Conservation (phyloP, 2,888 invertebrate genomes). For the Bimastos eiseni region DNA sequence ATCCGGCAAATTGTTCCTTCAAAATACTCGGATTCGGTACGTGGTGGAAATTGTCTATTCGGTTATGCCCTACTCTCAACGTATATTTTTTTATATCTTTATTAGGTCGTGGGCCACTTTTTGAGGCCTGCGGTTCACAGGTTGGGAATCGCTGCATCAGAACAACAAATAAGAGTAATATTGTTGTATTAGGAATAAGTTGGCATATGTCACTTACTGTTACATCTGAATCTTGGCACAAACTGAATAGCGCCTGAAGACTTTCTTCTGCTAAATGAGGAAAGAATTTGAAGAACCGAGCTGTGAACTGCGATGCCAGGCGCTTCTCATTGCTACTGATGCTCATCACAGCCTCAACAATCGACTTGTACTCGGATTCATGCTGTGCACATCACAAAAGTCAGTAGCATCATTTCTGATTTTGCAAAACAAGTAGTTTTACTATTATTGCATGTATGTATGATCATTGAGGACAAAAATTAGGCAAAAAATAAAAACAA, state of each 20-base stretch:
- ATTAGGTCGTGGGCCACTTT: too few species aligned
- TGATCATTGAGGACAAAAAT: not conserved
- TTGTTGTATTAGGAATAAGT: too few species aligned
- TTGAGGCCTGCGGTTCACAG: too few species aligned
- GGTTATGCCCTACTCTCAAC: too few species aligned
- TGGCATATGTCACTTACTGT: conserved; percentile 69
- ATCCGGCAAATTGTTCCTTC: too few species aligned
- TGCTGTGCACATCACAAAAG: conserved; percentile 25
- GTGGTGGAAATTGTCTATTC: too few species aligned
- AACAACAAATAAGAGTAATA: too few species aligned
- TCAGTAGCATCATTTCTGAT: not conserved
- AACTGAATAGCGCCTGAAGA: conserved; percentile 86
- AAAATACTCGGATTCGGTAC: too few species aligned
- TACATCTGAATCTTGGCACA: conserved; percentile 92
- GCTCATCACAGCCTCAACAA: conserved; percentile 21
- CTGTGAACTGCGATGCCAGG: conserved; percentile 90
- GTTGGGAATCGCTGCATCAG: too few species aligned
- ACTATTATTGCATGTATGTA: not conserved
- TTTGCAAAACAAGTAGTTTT: not conserved
- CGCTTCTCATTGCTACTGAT: conserved; percentile 80
- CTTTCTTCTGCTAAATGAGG: conserved; percentile 83
- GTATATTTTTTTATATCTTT: too few species aligned
- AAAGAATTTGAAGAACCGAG: conserved; percentile 89
- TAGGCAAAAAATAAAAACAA: not conserved
- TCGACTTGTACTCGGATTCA: conserved; percentile 27